Percentiles rank a stretch among this genome's conserved stretches.
These are phyloP conservation scores for Heliconius ismenius DNA, from an alignment of 2,888 invertebrate genomes.

Conservation along the genomic window DNA sequence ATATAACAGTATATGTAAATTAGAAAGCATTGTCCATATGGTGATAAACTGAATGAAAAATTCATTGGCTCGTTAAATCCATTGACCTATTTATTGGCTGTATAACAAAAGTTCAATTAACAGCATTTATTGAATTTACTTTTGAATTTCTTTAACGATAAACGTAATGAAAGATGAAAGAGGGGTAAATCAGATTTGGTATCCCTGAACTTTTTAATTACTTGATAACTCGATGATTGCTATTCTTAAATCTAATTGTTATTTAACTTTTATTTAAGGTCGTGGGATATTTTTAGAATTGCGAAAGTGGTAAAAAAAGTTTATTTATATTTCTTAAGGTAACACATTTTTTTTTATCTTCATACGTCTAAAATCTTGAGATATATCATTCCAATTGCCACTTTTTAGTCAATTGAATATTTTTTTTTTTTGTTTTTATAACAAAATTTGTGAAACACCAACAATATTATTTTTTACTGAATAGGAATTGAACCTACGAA, in stretches of 20 bases:
- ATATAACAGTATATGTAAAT: not conserved
- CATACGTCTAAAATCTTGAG: too few species aligned
- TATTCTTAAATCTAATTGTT: slow-evolving; percentile 23
- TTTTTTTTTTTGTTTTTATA: not conserved
- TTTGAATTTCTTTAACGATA: slow-evolving; percentile 53
- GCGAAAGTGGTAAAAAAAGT: not conserved
- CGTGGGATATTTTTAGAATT: not conserved
- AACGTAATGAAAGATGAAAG: slow-evolving; percentile 46
- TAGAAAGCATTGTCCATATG: not conserved
- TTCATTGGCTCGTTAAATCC: slow-evolving; percentile 57
- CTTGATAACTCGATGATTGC: slow-evolving; percentile 39
- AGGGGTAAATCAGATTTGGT: slow-evolving; percentile 39
- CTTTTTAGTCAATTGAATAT: not conserved
- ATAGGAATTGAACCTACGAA: not conserved
- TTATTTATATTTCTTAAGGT: not conserved
- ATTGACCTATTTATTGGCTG: slow-evolving; percentile 59
- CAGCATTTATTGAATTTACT: slow-evolving; percentile 61
- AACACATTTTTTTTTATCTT: not conserved
- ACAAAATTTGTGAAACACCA: not conserved
- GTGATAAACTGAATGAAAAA: slow-evolving; percentile 34
- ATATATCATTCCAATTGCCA: too few species aligned
- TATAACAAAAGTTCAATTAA: slow-evolving; percentile 65
- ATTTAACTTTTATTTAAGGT: not conserved
- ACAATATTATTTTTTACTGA: not conserved
- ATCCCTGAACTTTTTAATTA: slow-evolving; percentile 44